These are phyloP conservation scores for Cotesia typhae DNA, from an alignment of 1,140 invertebrate species.

Conservation along the genomic window DNA sequence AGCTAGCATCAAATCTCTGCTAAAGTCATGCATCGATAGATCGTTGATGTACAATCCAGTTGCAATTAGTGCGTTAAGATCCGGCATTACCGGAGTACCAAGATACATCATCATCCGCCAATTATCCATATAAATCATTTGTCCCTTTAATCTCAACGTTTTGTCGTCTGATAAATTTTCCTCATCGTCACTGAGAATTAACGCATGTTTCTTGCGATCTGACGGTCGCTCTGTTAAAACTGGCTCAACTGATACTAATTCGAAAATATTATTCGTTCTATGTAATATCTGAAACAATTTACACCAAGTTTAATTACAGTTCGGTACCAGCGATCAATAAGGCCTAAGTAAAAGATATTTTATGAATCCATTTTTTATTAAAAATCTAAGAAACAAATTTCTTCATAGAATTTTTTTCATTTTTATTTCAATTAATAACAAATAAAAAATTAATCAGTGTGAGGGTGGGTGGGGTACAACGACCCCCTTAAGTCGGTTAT, in stretches of 20 bases:
- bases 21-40: conserved; percentile 97
- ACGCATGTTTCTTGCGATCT: conserved; percentile 64
- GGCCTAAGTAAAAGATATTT: no score
- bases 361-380: no score
- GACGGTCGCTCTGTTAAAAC: conserved; percentile 74
- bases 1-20: conserved; percentile 94
- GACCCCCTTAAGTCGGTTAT: no score
- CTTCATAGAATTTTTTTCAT: no score
- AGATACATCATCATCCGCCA: conserved; percentile 98
- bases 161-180: conserved; percentile 72
- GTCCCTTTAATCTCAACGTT: conserved; percentile 85
- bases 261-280: conserved; percentile 95
- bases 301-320: background rate
- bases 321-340: no score
- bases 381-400: no score
- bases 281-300: conserved; percentile 80
- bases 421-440: no score
- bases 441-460: no score
- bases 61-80: conserved; percentile 86
- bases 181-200: conserved; percentile 71
- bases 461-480: no score
- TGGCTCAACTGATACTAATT: conserved; percentile 87
- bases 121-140: conserved; percentile 98
- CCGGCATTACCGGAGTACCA: conserved; percentile 94
- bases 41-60: conserved; percentile 96